These are phyloP conservation scores for Chrysolina americana DNA, from an alignment of 2,888 invertebrate species.

Conservation along the genomic window DNA sequence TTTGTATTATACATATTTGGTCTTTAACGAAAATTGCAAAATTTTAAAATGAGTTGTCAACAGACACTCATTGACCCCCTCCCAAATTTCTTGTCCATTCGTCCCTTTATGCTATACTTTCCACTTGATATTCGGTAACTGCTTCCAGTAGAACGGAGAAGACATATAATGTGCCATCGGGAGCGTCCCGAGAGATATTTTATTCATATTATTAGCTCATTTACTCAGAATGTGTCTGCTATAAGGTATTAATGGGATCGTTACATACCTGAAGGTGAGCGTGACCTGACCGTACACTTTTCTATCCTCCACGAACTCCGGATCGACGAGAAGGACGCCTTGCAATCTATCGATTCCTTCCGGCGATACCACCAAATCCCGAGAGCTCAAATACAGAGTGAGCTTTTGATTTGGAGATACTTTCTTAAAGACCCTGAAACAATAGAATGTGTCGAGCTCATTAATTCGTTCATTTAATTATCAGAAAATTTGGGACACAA, in stretches of 20 bases:
- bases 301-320: conserved; percentile 86
- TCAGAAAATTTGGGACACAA: no score
- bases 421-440: conserved; percentile 86
- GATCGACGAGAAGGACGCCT: conserved; percentile 93
- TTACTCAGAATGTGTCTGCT: background rate
- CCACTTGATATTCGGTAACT: background rate
- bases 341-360: conserved; percentile 85
- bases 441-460: conserved; percentile 28
- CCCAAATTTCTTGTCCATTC: no score
- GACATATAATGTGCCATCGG: background rate
- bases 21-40: no score
- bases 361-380: conserved; percentile 84
- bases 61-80: no score
- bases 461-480: no score
- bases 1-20: no score
- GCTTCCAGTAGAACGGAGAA: background rate
- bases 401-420: conserved; percentile 88
- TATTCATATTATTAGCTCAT: conserved; percentile 13
- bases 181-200: background rate
- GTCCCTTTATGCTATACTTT: no score
- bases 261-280: conserved; percentile 88
- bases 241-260: conserved; percentile 12
- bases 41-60: no score
- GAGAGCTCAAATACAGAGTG: conserved; percentile 85
- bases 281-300: conserved; percentile 90